Evolutionary conservation across 2,888 invertebrate species (phyloP), one percentile per base, ranked within the genome.

Genomic region (Heliconius erato): DNA sequence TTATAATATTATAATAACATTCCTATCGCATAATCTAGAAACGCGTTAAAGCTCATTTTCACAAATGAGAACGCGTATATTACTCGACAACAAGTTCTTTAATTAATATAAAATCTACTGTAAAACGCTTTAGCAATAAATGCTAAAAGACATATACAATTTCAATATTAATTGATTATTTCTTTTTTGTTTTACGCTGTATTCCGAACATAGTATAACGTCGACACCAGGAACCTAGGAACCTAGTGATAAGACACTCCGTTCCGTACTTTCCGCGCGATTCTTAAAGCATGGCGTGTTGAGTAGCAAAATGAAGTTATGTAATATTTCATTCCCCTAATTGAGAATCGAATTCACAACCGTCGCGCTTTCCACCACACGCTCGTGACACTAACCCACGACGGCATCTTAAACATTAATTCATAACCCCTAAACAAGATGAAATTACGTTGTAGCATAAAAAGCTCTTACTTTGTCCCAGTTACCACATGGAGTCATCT

Each of bases 391-490:
- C 4, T 49, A 14, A 3, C 14, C 19, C 54, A 19, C 6, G 19
- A 54, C 7, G 9, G n/a, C 63, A 9, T 9, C 3, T n/a, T n/a
- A 54, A 54, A 54, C 7, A 23, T 19, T 54, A 23, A 54, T 54
- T 54, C 19, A 23, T 23, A 32, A 12, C 2, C 6, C 6, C 54
- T 11, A 23, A 74, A 59, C 23, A 12, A 32, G 35, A 40, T 26
- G n/a, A 76, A 76, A 16, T 67, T 67, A n/a, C 77, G 19, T n/a
- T 9, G 26, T 44, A 6, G 14, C 9, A 67, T 78, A 35, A 76
- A 76, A 63, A 35, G 49, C 44, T 78, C 67, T 67, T 78, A 44
- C 28, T 59, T 54, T 67, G 44, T 28, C 44, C 44, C 67, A 67
- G 65, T 35, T 12, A 6, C 28, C 12, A 44, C 44, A 40, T 68